phyloP scores from a whole-genome alignment of 2,113 vertebrate genomes.

The Gasterosteus aculeatus region DNA sequence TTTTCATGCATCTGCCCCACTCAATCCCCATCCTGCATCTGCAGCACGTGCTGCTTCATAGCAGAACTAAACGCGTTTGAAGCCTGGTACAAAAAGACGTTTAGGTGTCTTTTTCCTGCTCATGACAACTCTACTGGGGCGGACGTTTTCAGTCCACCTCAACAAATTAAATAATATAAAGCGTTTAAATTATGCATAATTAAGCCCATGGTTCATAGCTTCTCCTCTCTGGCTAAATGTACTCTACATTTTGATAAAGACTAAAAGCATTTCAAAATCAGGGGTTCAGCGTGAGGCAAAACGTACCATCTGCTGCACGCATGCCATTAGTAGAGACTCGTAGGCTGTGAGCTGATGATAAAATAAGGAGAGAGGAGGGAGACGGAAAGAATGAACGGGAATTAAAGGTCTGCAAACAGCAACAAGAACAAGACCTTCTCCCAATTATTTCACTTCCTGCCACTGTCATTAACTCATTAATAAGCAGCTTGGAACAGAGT shows the following conservation, averaged over 20 bases:
- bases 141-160: not conserved
- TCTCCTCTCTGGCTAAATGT: not conserved
- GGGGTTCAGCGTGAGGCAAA: slow-evolving; percentile 11
- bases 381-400: slow-evolving; percentile 18
- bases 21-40: not conserved
- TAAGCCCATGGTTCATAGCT: not conserved
- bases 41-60: not conserved
- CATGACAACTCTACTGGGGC: not conserved
- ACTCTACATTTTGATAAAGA: not conserved
- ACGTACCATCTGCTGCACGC: slow-evolving; percentile 5
- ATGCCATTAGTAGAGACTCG: slow-evolving; percentile 13
- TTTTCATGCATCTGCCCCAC: not conserved
- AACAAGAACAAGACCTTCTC: slow-evolving; percentile 27
- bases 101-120: not conserved
- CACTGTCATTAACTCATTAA: slow-evolving; percentile 47
- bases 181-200: not conserved
- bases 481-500: slow-evolving; percentile 42
- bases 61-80: not conserved
- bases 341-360: slow-evolving; percentile 25
- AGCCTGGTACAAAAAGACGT: not conserved
- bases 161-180: not conserved
- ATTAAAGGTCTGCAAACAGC: slow-evolving; percentile 39
- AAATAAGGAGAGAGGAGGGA: slow-evolving; percentile 10
- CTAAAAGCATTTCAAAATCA: not conserved
- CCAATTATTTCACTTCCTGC: slow-evolving; percentile 41